Evolutionary conservation across 2,888 invertebrate species (phyloP), one percentile per base, ranked within the genome.

Genomic region (Synanthedon tipuliformis): DNA sequence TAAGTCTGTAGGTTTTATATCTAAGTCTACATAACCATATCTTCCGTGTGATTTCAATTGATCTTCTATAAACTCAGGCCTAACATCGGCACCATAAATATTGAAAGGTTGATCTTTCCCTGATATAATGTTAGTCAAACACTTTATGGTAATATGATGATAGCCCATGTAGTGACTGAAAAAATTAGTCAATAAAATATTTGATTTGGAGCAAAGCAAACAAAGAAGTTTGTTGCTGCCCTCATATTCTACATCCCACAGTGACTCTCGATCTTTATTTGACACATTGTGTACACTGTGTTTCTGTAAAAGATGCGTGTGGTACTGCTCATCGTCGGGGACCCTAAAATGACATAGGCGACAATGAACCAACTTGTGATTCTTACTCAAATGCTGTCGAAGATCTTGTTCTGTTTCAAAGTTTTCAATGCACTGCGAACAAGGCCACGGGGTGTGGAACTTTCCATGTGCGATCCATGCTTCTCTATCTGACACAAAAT

Each of bases 81-180:
- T 80, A 0, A 88, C 66, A 57, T 86, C 82, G 3, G 79, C 83
- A 34, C 88, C 88, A 54, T 71, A 68, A 0, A 88, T 74, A 10
- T 66, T 60, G 55, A 88, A 83, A 16, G 80, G 78, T 51, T 73
- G 62, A 56, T 85, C 79, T 54, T 62, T 73, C 0, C 87, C 86
- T 5, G 79, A 79, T 18, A 88, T 64, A 2, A 82, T 55, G 34
- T 59, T 66, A 4, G 83, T 66, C n/a, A 88, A 69, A 55, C 88
- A 88, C 66, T 85, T 87, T 0, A 88, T 61, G 5, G 88, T 86
- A 48, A 85, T 79, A 57, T 81, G 84, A 54, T 88, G 88, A 54
- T 66, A 81, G 0, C 84, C 79, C 77, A 88, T 83, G 53, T 74
- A 88, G 57, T 88, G 88, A 55, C 77, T 78, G 49, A 82, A 81